phyloP scores from a whole-genome alignment of 2,888 invertebrate species.

The Caenorhabditis sinica region DNA sequence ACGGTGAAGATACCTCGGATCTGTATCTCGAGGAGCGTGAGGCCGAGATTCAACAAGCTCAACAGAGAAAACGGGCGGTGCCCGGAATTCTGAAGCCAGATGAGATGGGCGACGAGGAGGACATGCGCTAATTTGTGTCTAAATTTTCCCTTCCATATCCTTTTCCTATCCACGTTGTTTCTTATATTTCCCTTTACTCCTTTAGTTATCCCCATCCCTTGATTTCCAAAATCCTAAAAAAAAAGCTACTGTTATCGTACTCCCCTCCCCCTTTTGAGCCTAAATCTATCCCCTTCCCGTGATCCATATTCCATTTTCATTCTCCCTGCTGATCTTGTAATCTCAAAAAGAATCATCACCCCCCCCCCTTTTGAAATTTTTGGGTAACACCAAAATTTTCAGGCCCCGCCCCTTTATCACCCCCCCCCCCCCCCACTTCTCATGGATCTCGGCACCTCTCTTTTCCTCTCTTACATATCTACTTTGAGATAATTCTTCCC shows the following conservation, averaged over 20 bases:
- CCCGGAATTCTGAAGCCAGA: conserved; percentile 82
- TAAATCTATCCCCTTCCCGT: too few species aligned
- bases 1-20: conserved; percentile 98
- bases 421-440: conserved; percentile 6
- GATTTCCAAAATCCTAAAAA: too few species aligned
- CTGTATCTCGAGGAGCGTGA: conserved; percentile 97
- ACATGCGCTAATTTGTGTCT: conserved; percentile 74
- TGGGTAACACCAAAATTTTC: too few species aligned
- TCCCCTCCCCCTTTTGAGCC: neutral
- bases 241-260: neutral
- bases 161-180: neutral
- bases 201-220: too few species aligned
- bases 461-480: conserved; percentile 8
- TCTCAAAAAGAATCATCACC: too few species aligned
- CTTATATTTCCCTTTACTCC: neutral
- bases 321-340: too few species aligned
- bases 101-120: conserved; percentile 79
- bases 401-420: neutral
- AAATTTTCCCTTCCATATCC: neutral
- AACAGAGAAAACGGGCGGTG: conserved; percentile 85
- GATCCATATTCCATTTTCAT: too few species aligned
- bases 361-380: too few species aligned
- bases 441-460: conserved; percentile 61
- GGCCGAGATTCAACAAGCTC: conserved; percentile 91
- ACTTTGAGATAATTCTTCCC: conserved; percentile 33